phyloP scores from a whole-genome alignment of 2,113 vertebrate species.

The Ailurus styani region DNA sequence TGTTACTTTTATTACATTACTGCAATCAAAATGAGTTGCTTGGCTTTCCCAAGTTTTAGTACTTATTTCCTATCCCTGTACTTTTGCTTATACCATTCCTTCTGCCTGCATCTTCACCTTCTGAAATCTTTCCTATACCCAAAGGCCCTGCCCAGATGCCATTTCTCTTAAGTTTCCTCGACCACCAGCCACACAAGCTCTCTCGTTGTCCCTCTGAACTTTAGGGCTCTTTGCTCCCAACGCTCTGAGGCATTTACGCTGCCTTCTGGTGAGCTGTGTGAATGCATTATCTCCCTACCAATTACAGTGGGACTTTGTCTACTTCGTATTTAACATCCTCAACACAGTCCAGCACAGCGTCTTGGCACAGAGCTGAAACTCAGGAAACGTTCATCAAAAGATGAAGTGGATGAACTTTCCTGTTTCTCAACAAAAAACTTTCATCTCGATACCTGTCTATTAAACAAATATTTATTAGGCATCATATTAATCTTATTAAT shows the following conservation, averaged over 20 bases:
- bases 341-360: background rate
- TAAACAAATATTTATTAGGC: background rate
- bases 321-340: background rate
- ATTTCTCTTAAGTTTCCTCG: background rate
- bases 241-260: background rate
- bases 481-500: constrained; percentile 5
- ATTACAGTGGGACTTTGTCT: background rate
- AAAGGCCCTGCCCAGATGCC: background rate
- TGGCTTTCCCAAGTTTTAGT: background rate
- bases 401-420: background rate
- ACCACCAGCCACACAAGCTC: background rate
- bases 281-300: background rate
- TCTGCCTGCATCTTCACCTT: background rate
- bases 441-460: background rate
- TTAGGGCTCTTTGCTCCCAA: background rate
- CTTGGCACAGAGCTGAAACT: background rate
- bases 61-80: background rate
- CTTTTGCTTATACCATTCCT: background rate
- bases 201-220: background rate
- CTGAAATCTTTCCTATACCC: background rate
- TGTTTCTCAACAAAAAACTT: constrained; percentile 16
- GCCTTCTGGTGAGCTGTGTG: background rate
- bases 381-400: background rate
- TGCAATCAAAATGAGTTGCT: background rate
- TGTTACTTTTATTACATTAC: background rate